Percentiles rank a stretch among this genome's conserved stretches.
phyloP scores from a whole-genome alignment of 2,797 vertebrate genomes.

The Otolemur crassicaudatus region DNA sequence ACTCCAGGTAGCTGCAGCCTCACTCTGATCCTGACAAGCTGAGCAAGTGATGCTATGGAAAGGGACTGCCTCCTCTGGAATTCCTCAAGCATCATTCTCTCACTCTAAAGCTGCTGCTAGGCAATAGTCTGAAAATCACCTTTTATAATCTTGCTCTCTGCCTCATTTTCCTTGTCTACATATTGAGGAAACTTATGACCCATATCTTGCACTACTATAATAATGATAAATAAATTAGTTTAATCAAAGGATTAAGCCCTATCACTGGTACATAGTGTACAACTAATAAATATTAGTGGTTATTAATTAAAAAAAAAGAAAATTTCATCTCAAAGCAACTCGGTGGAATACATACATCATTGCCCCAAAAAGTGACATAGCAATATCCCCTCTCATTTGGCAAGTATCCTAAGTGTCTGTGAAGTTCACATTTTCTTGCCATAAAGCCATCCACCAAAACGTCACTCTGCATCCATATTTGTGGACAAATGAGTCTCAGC shows the following conservation, averaged over 20 bases:
- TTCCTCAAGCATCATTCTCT: background rate
- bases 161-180: background rate
- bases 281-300: background rate
- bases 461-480: background rate
- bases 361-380: background rate
- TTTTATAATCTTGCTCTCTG: background rate
- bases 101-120: no score
- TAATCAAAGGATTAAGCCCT: background rate
- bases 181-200: background rate
- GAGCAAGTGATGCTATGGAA: background rate
- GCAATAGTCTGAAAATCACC: background rate
- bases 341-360: background rate
- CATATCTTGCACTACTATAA: background rate
- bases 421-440: background rate
- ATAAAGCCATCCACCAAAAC: background rate
- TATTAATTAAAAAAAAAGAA: conserved; percentile 1
- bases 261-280: background rate
- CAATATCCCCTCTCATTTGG: background rate
- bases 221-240: background rate
- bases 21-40: background rate
- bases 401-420: background rate
- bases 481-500: background rate
- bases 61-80: background rate
- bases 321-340: background rate
- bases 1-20: background rate